Conservation (phyloP, 1,140 invertebrate genomes). For the Zaprionus kolodkinae region DNA sequence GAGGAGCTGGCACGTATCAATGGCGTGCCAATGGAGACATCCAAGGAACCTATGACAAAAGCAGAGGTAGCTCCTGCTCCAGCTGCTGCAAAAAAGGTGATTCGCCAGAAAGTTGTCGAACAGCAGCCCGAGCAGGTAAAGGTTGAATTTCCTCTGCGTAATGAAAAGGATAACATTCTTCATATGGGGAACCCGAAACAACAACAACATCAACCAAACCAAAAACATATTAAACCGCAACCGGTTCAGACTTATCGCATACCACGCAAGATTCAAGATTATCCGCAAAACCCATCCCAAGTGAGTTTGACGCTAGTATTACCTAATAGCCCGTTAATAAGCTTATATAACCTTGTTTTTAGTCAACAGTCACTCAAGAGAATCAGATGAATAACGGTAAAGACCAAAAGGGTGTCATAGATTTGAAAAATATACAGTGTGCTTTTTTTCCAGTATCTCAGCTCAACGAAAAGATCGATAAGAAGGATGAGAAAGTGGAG, state of each 20-base stretch:
- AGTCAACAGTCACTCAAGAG: neutral
- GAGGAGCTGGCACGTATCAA: neutral
- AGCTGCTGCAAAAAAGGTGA: too few relatives aligned
- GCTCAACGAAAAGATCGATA: neutral
- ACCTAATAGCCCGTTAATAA: neutral
- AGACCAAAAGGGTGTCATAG: too few relatives aligned
- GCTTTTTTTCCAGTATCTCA: neutral
- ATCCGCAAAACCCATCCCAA: neutral
- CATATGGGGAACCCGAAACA: too few relatives aligned
- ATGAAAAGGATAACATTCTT: neutral
- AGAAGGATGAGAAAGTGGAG: too few relatives aligned
- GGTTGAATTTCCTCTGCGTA: neutral
- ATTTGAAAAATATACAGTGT: too few relatives aligned
- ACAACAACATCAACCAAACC: neutral
- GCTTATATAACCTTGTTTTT: neutral
- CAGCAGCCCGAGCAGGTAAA: neutral
- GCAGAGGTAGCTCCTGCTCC: too few relatives aligned
- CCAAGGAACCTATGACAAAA: too few relatives aligned
- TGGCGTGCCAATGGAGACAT: too few relatives aligned
- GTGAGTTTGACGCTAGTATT: neutral
- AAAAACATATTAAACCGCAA: neutral
- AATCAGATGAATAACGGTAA: too few relatives aligned
- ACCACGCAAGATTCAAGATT: neutral
- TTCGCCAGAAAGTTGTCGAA: too few relatives aligned
- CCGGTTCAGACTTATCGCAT: neutral